A percentile compares a stretch with the other conserved stretches of the same genome.
phyloP scores from a whole-genome alignment of 2,797 vertebrate genomes.

The Merluccius polli region DNA sequence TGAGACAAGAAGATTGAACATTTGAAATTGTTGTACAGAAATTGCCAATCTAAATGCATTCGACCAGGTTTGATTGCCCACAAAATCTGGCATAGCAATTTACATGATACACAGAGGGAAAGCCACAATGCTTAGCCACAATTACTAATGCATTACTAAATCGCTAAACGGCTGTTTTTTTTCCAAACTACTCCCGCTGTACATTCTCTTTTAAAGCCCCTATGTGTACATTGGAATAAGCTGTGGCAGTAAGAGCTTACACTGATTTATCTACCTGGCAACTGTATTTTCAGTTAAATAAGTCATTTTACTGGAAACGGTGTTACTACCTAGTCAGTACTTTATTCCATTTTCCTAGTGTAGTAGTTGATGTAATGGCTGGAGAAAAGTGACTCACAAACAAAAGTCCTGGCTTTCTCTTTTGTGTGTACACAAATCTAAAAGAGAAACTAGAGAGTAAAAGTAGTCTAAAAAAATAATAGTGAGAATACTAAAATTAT shows the following conservation, averaged over 20 bases:
- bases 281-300: conserved; percentile 3
- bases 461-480: neutral
- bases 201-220: conserved; percentile 3
- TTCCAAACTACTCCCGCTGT: conserved; percentile 1
- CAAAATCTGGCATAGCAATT: conserved; percentile 4
- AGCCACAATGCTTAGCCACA: conserved; percentile 5
- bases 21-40: neutral
- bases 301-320: neutral
- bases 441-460: neutral
- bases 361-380: neutral
- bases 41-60: conserved; percentile 4
- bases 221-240: conserved; percentile 3
- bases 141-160: conserved; percentile 6
- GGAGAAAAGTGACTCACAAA: conserved; percentile 4
- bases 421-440: neutral
- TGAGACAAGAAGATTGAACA: conserved; percentile 2
- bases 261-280: conserved; percentile 3
- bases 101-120: conserved; percentile 2
- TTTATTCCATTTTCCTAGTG: conserved; percentile 3
- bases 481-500: neutral
- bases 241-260: conserved; percentile 3
- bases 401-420: neutral
- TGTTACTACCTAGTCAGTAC: conserved; percentile 5
- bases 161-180: neutral
- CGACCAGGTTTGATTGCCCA: conserved; percentile 5